These are phyloP conservation scores for Phallusia fumigata DNA, from an alignment of 23 tunicate species.

Conservation along the genomic window DNA sequence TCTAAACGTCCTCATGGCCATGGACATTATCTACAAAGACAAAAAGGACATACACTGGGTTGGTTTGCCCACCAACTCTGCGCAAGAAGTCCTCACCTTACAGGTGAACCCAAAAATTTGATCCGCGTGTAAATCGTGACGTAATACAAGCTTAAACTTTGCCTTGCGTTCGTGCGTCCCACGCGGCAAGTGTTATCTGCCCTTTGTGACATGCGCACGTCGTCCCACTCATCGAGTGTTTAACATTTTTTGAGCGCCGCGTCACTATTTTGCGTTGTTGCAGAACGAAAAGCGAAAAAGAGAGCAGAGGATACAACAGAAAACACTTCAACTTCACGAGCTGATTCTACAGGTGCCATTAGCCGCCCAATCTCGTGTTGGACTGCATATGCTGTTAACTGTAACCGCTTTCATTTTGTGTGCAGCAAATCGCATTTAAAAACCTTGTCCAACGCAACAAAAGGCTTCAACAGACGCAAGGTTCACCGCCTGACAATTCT, in stretches of 20 bases:
- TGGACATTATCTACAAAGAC: conserved; percentile 98
- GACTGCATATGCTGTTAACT: too few species aligned
- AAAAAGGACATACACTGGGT: conserved; percentile 99
- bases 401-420: not conserved
- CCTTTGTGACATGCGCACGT: not conserved
- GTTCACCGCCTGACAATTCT: conserved; percentile 79
- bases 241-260: not conserved
- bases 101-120: conserved; percentile 48
- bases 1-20: conserved; percentile 97
- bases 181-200: not conserved
- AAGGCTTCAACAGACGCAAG: conserved; percentile 71
- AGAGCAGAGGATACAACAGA: conserved; percentile 80
- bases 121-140: not conserved
- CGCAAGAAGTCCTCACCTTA: conserved; percentile 78
- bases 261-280: not conserved
- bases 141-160: not conserved
- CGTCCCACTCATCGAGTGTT: not conserved
- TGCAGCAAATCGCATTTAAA: conserved; percentile 96
- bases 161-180: not conserved
- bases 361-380: too few species aligned
- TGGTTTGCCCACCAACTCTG: conserved; percentile 94
- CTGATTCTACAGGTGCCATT: conserved; percentile 71
- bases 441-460: conserved; percentile 91
- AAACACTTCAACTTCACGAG: conserved; percentile 80
- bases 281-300: conserved; percentile 79